Base-by-base conservation (phyloP, 1,140 invertebrate genomes). In the Magallana angulata region DNA sequence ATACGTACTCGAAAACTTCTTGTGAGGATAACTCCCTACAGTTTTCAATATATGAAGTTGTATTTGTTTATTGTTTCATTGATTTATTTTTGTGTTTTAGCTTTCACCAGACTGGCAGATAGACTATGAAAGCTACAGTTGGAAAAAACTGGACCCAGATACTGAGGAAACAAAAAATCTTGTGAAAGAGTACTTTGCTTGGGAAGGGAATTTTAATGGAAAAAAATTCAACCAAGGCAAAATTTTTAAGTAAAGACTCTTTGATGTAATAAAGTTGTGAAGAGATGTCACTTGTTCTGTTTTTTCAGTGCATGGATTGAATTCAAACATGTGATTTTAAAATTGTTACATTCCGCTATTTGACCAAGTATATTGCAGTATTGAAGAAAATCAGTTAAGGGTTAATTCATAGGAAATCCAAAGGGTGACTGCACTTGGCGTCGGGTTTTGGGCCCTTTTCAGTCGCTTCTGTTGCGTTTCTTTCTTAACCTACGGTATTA, bases 191-290 rank as follows among this genome's bases (percentile, higher is more conserved):
- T 99, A 99, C 95, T 97, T 99, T 94, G 96, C 97, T 14, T 99
- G 98, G 98, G 96, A 96, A 92, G 98, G 98, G 85, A 98, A 99
- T 93, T 98, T 98, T 94, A 95, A 97, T 98, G 98, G 86, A 4
- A 91, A 98, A 92, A 97, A 97, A 94, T 99, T 99, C 96, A 99
- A 99, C 95, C 97, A 99, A 96, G 99, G 99, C 95, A 99, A 99
- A 96, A 98, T 99, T 94, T 99, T 99, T 96, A 99, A 99, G 96
- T 99, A 97, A 97, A 7, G 24, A 18, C 7, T 76, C 11, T 76
- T 4, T 4, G 36, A 14, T 9, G 36, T 7, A 12, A 3, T 30
- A 24, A 76, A 9, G 30, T 24, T 30, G 24, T 30, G 9, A 8
- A 30, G 68, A 8, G 12, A 76, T 76, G 68, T 76, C 36, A 68